phyloP scores from a whole-genome alignment of 53 echinoderm and acorn worm species.

The Hippasteria phrygiana region DNA sequence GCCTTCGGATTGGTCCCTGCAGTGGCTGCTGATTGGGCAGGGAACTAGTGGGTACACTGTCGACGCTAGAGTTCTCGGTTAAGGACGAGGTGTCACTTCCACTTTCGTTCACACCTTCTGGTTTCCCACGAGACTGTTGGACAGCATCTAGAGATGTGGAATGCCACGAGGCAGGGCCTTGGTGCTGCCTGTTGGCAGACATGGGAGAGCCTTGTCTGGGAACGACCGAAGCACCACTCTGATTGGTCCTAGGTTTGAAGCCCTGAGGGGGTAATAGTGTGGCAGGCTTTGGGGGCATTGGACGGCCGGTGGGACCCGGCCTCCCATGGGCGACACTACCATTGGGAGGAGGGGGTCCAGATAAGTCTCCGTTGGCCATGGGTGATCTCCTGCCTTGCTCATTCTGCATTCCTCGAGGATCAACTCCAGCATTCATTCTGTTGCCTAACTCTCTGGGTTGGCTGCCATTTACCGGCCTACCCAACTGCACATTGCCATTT shows the following conservation, averaged over 20 bases:
- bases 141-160: constrained; percentile 42
- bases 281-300: constrained; percentile 74
- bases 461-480: constrained; percentile 14
- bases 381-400: constrained; percentile 45
- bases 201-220: constrained; percentile 55
- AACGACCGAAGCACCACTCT: constrained; percentile 22
- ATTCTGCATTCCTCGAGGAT: constrained; percentile 29
- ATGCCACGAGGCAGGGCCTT: constrained; percentile 36
- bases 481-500: constrained; percentile 64
- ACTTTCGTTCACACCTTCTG: constrained; percentile 81
- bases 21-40: constrained; percentile 57
- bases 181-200: constrained; percentile 55
- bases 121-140: constrained; percentile 51
- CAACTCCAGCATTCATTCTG: constrained; percentile 2
- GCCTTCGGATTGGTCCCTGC: constrained; percentile 48
- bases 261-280: constrained; percentile 72
- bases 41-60: constrained; percentile 75
- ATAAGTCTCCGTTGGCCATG: constrained; percentile 59
- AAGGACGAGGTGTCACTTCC: constrained; percentile 98
- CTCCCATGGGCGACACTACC: constrained; percentile 18
- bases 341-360: constrained; percentile 43
- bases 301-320: constrained; percentile 57
- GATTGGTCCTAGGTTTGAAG: constrained; percentile 74
- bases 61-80: constrained; percentile 97
- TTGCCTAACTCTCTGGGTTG: constrained; percentile 18